These are phyloP conservation scores for Chaunax sp. DNA, from an alignment of 2,797 vertebrate genomes.

Conservation along the genomic window DNA sequence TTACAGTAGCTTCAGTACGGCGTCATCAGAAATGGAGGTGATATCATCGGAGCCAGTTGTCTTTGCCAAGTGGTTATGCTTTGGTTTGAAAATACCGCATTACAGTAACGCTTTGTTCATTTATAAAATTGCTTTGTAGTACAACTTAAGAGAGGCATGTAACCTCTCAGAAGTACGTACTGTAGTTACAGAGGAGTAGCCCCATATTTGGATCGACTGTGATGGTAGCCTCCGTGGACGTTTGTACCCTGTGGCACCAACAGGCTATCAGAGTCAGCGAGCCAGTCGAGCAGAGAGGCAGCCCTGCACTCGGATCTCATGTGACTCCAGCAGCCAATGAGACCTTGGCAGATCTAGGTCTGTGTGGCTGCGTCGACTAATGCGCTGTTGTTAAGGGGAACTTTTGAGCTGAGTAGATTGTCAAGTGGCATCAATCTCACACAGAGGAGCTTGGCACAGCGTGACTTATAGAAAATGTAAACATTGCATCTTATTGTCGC, in stretches of 20 bases:
- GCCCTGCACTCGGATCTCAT: conserved; percentile 59
- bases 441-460: conserved; percentile 48
- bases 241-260: conserved; percentile 73
- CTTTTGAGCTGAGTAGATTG: conserved; percentile 77
- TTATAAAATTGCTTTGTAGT: not conserved
- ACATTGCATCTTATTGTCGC: conserved; percentile 40
- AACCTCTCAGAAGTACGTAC: conserved; percentile 20
- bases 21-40: conserved; percentile 7
- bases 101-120: not conserved
- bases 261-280: conserved; percentile 79
- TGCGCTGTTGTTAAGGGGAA: conserved; percentile 82
- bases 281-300: conserved; percentile 73
- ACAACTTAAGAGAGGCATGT: not conserved
- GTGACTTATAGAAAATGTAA: conserved; percentile 63
- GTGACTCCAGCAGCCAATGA: conserved; percentile 81
- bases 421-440: conserved; percentile 76
- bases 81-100: conserved; percentile 13
- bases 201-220: conserved; percentile 43
- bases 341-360: conserved; percentile 74
- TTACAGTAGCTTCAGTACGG: conserved; percentile 49
- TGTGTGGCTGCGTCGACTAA: conserved; percentile 77
- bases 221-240: conserved; percentile 42
- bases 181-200: not conserved
- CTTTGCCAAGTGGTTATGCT: not conserved
- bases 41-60: conserved; percentile 1